Percentiles rank a stretch among this genome's conserved stretches.
These are phyloP conservation scores for Drosophila subpulchrella DNA, from an alignment of 1,140 invertebrate genomes.

Conservation along the genomic window DNA sequence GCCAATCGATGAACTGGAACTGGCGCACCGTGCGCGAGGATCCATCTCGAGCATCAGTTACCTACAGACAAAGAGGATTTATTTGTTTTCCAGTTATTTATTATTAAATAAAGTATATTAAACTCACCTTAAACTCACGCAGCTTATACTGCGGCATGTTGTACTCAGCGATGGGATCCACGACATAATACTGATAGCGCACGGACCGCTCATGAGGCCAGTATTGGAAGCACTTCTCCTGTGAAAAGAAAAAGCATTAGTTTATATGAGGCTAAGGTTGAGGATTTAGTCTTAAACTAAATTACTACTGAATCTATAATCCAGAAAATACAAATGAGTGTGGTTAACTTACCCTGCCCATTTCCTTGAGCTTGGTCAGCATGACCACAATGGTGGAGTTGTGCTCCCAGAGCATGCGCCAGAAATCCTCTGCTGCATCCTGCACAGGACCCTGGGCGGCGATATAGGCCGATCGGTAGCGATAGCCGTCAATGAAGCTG, in stretches of 20 bases:
- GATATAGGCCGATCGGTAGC: conserved; percentile 97
- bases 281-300: too few relatives aligned
- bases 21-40: conserved; percentile 98
- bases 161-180: conserved; percentile 99
- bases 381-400: conserved; percentile 99
- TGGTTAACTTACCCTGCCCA: conserved; percentile 92
- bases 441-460: conserved; percentile 98
- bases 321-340: too few relatives aligned
- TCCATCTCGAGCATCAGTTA: conserved; percentile 96
- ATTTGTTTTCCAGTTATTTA: neutral
- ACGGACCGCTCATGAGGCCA: conserved; percentile 99
- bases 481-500: conserved; percentile 98
- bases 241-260: conserved; percentile 15
- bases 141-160: conserved; percentile 99
- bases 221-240: conserved; percentile 99
- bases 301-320: too few relatives aligned
- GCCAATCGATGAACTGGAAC: conserved; percentile 99
- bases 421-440: conserved; percentile 99
- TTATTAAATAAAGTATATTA: neutral
- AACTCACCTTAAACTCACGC: conserved; percentile 96
- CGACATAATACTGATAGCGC: conserved; percentile 98
- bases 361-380: conserved; percentile 98
- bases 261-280: neutral
- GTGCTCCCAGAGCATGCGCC: conserved; percentile 99
- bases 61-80: conserved; percentile 68